Base-by-base conservation (phyloP, 2,797 vertebrate species). In the Dromococcyx pavoninus region DNA sequence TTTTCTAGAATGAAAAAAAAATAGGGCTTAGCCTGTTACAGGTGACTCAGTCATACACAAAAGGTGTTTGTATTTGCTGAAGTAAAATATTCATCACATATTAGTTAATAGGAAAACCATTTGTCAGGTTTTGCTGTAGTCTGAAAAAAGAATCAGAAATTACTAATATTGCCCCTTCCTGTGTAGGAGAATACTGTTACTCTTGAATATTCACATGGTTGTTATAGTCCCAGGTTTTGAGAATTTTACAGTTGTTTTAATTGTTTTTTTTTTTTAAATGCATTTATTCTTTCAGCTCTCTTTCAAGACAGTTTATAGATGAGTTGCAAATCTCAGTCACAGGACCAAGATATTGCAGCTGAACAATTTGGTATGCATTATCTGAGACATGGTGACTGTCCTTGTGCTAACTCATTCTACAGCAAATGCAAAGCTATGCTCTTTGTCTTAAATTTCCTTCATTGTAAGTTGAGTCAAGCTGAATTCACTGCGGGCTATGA, bases 41-140 rank as follows among this genome's bases (percentile, higher is more conserved):
- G 70, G 69, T 77, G 32, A 82, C 77, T 94, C 28, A 79, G 4
- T 70, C 24, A 77, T 67, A 77, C 80, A 69, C 61, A 92, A 89
- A 88, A 82, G 6, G 58, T 91, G 72, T 95, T 94, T 89, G 24
- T 80, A 62, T 77, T 93, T 95, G 74, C 75, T 14, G 7, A 88
- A 94, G 25, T 23, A 89, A 94, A 92, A 93, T 80, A 43, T 30
- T 86, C 54, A 77, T 82, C 80, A 50, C 5, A 8, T 33, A 60
- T 54, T 46, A 70, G 25, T 71, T 89, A 94, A 95, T 19, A 72
- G 43, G 58, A 86, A 89, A 95, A 89, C 35, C 48, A 93, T 93
- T 91, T 92, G 19, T 9, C 74, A 81, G 17, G 23, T 75, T 92
- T 86, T 15, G 1, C 17, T 78, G 12, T 43, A 41, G 5, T 17